Evolutionary conservation across 2,888 invertebrate species (phyloP).

Genomic region (Leptopterna dolabrata): DNA sequence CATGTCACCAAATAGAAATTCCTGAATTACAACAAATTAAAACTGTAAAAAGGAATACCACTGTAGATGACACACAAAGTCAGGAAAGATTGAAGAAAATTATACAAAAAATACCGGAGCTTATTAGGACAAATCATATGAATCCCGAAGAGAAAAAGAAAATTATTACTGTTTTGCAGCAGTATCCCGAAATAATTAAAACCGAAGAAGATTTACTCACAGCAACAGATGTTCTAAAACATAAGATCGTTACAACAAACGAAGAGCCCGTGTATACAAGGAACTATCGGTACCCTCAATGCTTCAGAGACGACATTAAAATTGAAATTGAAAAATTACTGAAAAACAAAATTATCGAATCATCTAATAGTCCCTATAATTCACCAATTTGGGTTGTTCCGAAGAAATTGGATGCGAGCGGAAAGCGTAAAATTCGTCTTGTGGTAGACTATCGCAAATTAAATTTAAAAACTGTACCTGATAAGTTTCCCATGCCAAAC

Average conservation of each 20-base stretch:
- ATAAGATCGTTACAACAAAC: constrained; percentile 41
- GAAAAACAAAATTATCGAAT: too few relatives aligned
- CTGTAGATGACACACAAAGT: too few relatives aligned
- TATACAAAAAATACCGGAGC: background rate
- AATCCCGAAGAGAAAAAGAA: background rate
- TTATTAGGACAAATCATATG: constrained; percentile 31
- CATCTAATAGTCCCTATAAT: too few relatives aligned
- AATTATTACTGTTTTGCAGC: background rate
- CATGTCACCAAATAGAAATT: too few relatives aligned
- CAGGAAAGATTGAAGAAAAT: too few relatives aligned
- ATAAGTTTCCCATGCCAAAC: constrained; percentile 52
- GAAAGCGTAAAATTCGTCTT: constrained; percentile 37
- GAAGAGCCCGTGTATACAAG: constrained; percentile 45
- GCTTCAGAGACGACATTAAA: too few relatives aligned
- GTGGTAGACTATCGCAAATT: constrained; percentile 52
- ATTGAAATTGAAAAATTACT: too few relatives aligned
- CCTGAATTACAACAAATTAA: too few relatives aligned
- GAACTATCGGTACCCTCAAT: background rate
- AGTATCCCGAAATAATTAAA: constrained; percentile 19
- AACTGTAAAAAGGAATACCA: too few relatives aligned
- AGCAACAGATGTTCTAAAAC: constrained; percentile 38
- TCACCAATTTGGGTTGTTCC: background rate
- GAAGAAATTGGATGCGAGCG: constrained; percentile 43
- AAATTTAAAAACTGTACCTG: constrained; percentile 47
- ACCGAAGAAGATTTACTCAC: constrained; percentile 38